These are phyloP conservation scores for Haliaeetus leucogaster DNA, from an alignment of 2,113 vertebrate species.

Conservation along the genomic window DNA sequence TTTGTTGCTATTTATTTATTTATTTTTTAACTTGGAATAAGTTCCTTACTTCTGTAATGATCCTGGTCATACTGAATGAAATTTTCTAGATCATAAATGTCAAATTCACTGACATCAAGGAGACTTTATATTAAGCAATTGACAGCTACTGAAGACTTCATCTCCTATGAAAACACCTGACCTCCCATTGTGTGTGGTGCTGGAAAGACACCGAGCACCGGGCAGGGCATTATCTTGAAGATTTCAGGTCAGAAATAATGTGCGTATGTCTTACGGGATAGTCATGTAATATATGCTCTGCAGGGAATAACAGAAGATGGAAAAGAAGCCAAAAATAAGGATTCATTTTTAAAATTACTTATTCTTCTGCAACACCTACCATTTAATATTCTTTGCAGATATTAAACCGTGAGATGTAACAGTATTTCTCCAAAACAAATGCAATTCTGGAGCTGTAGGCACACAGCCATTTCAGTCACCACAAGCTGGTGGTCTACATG, in stretches of 20 bases:
- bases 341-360: background rate
- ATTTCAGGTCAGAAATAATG: background rate
- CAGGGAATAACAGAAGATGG: background rate
- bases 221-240: background rate
- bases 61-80: background rate
- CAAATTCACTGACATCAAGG: background rate
- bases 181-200: background rate
- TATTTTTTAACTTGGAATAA: background rate
- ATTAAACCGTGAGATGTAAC: background rate
- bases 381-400: background rate
- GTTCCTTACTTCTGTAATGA: background rate
- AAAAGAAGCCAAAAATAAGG: background rate
- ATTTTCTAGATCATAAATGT: background rate
- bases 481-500: background rate
- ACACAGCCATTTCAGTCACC: background rate
- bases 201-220: background rate
- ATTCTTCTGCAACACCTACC: background rate
- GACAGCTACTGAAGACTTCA: background rate
- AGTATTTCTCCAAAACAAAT: background rate
- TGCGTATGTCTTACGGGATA: fast-evolving
- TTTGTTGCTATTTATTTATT: background rate
- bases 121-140: background rate
- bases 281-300: fast-evolving
- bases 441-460: background rate
- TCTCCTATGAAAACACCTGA: background rate